Percentiles rank a stretch among this genome's conserved stretches.
phyloP scores from a whole-genome alignment of 2,113 vertebrate genomes.

The Tinamus guttatus region DNA sequence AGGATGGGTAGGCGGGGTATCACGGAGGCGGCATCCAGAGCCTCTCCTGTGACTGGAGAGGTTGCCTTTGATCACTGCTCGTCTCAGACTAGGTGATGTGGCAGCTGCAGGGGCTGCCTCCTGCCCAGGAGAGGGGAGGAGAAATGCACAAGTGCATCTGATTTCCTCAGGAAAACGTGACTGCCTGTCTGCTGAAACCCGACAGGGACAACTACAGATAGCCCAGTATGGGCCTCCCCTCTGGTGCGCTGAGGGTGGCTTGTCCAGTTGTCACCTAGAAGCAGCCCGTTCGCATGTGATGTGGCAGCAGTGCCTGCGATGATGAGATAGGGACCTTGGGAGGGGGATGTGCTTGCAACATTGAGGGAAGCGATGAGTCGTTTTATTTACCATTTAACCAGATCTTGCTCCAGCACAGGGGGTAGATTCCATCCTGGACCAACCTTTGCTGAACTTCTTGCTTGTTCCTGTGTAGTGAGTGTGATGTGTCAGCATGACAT shows the following conservation, averaged over 20 bases:
- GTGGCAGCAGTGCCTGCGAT: not conserved
- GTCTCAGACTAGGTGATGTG: not conserved
- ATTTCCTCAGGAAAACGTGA: not conserved
- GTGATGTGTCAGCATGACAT: not conserved
- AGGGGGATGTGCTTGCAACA: not conserved
- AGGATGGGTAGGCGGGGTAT: slow-evolving; percentile 55
- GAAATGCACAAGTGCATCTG: slow-evolving; percentile 21
- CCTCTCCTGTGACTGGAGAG: not conserved
- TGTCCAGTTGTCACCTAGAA: not conserved
- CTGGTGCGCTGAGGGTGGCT: not conserved
- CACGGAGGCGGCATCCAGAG: slow-evolving; percentile 49
- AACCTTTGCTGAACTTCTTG: not conserved
- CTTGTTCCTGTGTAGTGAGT: not conserved
- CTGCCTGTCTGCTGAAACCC: not conserved
- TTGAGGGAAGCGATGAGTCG: not conserved
- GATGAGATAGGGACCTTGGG: not conserved
- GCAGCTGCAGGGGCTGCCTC: slow-evolving; percentile 32
- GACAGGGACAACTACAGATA: not conserved
- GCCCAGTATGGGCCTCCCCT: not conserved
- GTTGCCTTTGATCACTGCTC: slow-evolving; percentile 55
- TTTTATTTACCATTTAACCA: not conserved
- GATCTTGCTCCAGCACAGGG: not conserved
- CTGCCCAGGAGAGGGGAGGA: not conserved
- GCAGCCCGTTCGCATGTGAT: accelerated
- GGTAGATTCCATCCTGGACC: not conserved